Base-by-base conservation (phyloP, 2,113 vertebrate genomes). In the Raja brachyura region DNA sequence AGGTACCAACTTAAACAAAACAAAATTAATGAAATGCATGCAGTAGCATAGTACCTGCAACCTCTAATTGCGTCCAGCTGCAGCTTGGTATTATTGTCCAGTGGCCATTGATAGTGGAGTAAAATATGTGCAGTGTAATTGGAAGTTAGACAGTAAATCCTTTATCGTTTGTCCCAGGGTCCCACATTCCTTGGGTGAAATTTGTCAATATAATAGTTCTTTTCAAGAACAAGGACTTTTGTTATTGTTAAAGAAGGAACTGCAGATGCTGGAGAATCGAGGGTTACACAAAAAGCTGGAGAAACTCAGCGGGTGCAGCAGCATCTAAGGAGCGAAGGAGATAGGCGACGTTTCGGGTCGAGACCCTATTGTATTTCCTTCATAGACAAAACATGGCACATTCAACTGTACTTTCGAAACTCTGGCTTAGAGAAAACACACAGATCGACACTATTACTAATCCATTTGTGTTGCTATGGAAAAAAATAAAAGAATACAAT, bases 131-230 rank as follows among this genome's bases (percentile, higher is more conserved):
- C 76, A 5, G n/a, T 22, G 66, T 76, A 93, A 81, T 81, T 93
- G 61, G 61, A 83, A 83, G 90, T 18, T 33, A 73, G 90, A 93
- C 93, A 68, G 70, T 93, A 75, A 93, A 93, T 83, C 39, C 63
- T 83, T 93, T 93, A 93, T 93, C 77, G 74, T 1, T 1, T 56
- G 75, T 78, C 28, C 76, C 77, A 73, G 39, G 77, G 76, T 70
- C 59, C 31, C 54, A 33, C 56, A 79, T 39, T 93, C 14, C 39
- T 79, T 68, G 33, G 48, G 25, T 73, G 68, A 13, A 92, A 74
- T 73, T 16, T 7, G 54, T 74, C 90, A 39, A 54, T 92, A 18
- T 92, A 33, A 48, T 68, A 92, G 18, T 73, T 73, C 63, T 73
- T 54, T 73, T 48, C 66, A 92, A n/a, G 20, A 39, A 92, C n/a